Base-by-base conservation (phyloP, 2,888 invertebrate genomes). In the Parasteatoda lunata region DNA sequence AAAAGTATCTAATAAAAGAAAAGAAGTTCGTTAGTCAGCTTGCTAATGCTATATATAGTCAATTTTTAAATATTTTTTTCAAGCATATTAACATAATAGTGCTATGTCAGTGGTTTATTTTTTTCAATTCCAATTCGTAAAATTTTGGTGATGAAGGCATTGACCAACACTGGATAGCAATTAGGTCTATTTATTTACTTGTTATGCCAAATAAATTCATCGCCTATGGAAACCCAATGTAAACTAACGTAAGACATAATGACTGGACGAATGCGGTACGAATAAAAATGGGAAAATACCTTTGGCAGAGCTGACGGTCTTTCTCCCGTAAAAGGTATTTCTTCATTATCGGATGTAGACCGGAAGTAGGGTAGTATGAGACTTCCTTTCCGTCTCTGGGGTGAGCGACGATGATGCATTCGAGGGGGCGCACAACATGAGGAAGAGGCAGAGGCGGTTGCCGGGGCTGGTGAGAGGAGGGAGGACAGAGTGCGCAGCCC, bases 281-380 rank as follows among this genome's bases (percentile, higher is more conserved):
- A 30, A 4, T 59, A n/a, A 59, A 59, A 59, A 13, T 13, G 7
- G 13, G 59, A 59, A n/a, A 49, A 79, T 89, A 93, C 93, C 92
- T 93, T 93, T 81, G 93, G 93, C 89, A 93, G 90, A 65, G 92
- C 91, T 45, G 93, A 92, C 6, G 93, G 92, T 88, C 93, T 91
- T 89, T 93, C 93, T 47, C 93, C 93, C n/a, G 93, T 93, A 91
- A 92, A 93, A 3, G 93, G 93, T 88, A 92, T 92, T 89, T 93
- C 93, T 90, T 93, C 93, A 11, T 91, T 91, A 90, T 93, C 93
- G 0, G 93, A 93, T n/a, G 91, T 91, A n/a, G 92, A 85, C 79
- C 89, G 66, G 90, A 91, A 90, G 90, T 91, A 88, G 90, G 90
- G 82, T n/a, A 89, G 71, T 30, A 89, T 79, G 77, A 88, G 75